Evolutionary conservation across 1,140 invertebrate species (phyloP), one percentile per base, ranked within the genome.

Genomic region (Brachionus calyciflorus): DNA sequence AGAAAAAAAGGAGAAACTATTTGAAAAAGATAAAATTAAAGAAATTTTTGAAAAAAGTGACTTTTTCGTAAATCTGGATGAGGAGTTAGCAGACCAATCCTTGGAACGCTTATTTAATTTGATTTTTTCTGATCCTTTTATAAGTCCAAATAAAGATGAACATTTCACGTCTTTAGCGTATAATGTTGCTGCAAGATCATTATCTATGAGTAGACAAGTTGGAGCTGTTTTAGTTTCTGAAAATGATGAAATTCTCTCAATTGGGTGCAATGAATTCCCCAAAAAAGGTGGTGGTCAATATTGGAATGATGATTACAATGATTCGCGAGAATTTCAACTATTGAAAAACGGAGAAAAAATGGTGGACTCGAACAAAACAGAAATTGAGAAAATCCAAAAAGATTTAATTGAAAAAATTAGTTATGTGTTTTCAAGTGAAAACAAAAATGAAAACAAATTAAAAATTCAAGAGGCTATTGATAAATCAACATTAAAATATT

Each of bases 241-340:
- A 4, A n/a, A 49, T 2, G 17, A 1, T 49, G 48, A 49, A 3
- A 49, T 49, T 49, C 48, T 49, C 24, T 49, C 48, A 19, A 21
- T 49, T 49, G 48, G 48, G 24, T 49, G 48, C n/a, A 49, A 49
- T 49, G 48, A 49, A 49, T n/a, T 49, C 24, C 48, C 48, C 2
- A 49, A 49, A 49, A 49, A 49, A 49, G 48, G 48, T 49, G 48
- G 48, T 2, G 48, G 48, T 49, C 48, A 49, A 49, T 49, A 49
- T 49, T 49, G 48, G 48, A 7, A 49, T 49, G 17, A n/a, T 2
- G 48, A 49, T 49, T 4, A 19, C 3, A 49, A 49, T 49, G 48
- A 49, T 49, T 49, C 48, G 24, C 1, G 48, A 12, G 48, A 49
- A 49, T 49, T 49, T 49, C 17, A 49, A 49, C 17, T 49, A n/a